These are phyloP conservation scores for Mixornis gularis DNA, from an alignment of 2,113 vertebrate genomes.

Conservation along the genomic window DNA sequence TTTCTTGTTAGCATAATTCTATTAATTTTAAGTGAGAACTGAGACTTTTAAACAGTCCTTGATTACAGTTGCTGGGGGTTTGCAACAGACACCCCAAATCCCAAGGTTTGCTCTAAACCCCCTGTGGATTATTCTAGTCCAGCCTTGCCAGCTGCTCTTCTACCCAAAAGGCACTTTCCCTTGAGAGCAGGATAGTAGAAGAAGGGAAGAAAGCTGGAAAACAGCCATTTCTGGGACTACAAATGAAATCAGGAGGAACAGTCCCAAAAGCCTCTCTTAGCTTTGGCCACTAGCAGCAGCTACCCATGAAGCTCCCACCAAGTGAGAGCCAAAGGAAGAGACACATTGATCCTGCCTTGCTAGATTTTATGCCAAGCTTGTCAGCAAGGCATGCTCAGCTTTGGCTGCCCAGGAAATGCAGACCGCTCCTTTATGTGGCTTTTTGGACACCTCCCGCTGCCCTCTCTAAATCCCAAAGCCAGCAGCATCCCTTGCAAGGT, in stretches of 20 bases:
- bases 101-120: not conserved
- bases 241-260: not conserved
- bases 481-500: not conserved
- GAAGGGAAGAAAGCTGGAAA: conserved; percentile 16
- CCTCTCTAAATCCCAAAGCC: not conserved
- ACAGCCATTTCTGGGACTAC: not conserved
- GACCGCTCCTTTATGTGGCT: not conserved
- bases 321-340: not conserved
- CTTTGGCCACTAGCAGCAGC: not conserved
- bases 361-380: not conserved
- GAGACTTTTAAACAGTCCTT: conserved; percentile 10
- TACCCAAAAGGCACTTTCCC: not conserved
- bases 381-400: not conserved
- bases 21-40: conserved; percentile 7
- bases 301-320: not conserved
- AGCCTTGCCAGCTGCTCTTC: conserved; percentile 9
- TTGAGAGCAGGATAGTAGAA: not conserved
- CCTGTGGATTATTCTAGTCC: not conserved
- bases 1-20: not conserved
- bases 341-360: not conserved
- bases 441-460: not conserved
- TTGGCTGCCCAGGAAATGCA: not conserved
- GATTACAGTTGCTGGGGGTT: not conserved
- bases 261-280: not conserved
- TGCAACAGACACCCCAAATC: not conserved